Conservation (phyloP, 2,797 vertebrate genomes). For the Chromis chromis region DNA sequence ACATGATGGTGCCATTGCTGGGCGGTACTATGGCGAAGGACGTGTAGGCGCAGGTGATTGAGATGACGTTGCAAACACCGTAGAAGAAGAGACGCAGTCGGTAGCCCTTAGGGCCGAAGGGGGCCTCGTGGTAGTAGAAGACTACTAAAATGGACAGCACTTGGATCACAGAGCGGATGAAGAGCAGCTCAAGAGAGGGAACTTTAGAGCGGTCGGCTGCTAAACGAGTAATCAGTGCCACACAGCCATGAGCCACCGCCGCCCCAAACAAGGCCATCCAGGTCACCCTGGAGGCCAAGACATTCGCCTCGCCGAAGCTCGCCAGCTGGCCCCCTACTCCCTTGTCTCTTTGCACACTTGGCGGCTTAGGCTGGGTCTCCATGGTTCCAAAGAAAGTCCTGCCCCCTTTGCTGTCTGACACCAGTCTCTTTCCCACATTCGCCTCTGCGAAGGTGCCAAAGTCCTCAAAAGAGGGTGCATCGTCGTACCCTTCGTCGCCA, state of each 20-base stretch:
- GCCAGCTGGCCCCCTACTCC: slow-evolving; percentile 87
- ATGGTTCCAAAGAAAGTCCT: slow-evolving; percentile 93
- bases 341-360: slow-evolving; percentile 76
- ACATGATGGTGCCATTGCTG: slow-evolving; percentile 98
- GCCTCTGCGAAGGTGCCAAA: slow-evolving; percentile 89
- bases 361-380: slow-evolving; percentile 84
- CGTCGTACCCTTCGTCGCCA: slow-evolving; percentile 92
- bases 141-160: slow-evolving; percentile 93
- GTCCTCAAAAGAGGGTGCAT: slow-evolving; percentile 90
- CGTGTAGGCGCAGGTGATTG: slow-evolving; percentile 98
- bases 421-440: slow-evolving; percentile 89
- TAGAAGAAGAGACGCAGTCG: slow-evolving; percentile 95
- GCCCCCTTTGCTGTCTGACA: slow-evolving; percentile 85
- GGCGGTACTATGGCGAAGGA: slow-evolving; percentile 97
- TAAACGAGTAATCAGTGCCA: slow-evolving; percentile 94
- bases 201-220: slow-evolving; percentile 97
- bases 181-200: slow-evolving; percentile 96
- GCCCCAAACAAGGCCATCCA: slow-evolving; percentile 96
- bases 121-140: slow-evolving; percentile 92
- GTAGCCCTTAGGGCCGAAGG: slow-evolving; percentile 95
- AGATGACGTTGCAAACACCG: slow-evolving; percentile 96
- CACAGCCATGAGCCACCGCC: slow-evolving; percentile 94
- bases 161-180: slow-evolving; percentile 97
- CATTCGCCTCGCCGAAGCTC: slow-evolving; percentile 89
- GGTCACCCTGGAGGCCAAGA: slow-evolving; percentile 91